Evolutionary conservation across 2,797 vertebrate species (phyloP), one percentile per base, ranked within the genome.

Genomic region (Saxicola maurus): DNA sequence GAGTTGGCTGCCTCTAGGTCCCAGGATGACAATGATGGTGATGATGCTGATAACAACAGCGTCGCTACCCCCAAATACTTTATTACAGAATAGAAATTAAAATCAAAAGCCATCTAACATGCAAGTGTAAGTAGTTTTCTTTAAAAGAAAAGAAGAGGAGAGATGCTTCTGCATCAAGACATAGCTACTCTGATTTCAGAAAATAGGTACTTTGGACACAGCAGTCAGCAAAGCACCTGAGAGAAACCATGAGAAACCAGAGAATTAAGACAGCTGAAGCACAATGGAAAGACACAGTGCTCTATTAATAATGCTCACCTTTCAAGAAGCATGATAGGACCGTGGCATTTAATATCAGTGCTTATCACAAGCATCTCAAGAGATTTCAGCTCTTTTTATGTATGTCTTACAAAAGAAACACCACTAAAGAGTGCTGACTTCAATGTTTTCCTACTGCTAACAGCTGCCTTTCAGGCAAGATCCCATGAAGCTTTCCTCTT

Each of bases 301-400:
- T 81, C 69, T 85, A 89, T 94, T 96, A 92, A 91, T 90, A 95
- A 93, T 46, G 37, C 48, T 95, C 35, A 86, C 93, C 84, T 92
- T 92, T 87, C 86, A 89, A 92, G 90, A 92, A 48, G 57, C 57
- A 59, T 80, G 90, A 93, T 92, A 93, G 88, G 65, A 79, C 79
- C 0, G 0, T 73, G 79, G 89, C 85, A 93, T 94, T 94, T 96
- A 93, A 73, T 89, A 95, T 86, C 82, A 89, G 69, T 46, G 86
- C 82, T 91, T 94, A 95, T 92, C 87, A 93, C 64, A 91, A 87
- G 62, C 82, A 94, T 89, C 94, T 96, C 90, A 72, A 92, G 92
- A 90, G 86, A 94, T 83, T 95, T 92, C 89, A 83, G 71, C 52
- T 81, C 85, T 87, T 92, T 91, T 91, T 90, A 94, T 93, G 62